These are phyloP conservation scores for Elymnias hypermnestra DNA, from an alignment of 1,140 invertebrate species.

Conservation along the genomic window DNA sequence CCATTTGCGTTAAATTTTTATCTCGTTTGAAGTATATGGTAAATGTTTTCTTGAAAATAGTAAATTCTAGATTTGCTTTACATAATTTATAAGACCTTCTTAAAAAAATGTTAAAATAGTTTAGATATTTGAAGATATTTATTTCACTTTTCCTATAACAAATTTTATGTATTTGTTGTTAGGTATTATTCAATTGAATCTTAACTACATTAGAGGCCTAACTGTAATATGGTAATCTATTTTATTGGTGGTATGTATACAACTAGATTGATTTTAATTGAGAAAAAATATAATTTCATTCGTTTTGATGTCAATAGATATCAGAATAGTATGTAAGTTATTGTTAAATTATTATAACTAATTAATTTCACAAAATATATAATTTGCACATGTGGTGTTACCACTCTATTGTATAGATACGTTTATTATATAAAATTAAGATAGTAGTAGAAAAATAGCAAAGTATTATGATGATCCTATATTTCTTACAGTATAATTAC, in stretches of 20 bases:
- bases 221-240: neutral
- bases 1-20: too few relatives aligned
- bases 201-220: neutral
- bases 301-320: too few relatives aligned
- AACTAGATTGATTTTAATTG: neutral
- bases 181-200: too few relatives aligned
- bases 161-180: too few relatives aligned
- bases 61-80: too few relatives aligned
- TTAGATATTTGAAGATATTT: neutral
- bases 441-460: slow-evolving; percentile 6
- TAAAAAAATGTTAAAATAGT: neutral
- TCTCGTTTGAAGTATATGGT: too few relatives aligned
- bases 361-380: neutral
- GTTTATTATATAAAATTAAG: slow-evolving; percentile 9
- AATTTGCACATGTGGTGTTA: slow-evolving; percentile 9
- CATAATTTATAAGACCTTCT: too few relatives aligned
- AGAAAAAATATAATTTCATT: too few relatives aligned
- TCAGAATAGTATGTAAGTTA: too few relatives aligned
- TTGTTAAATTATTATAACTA: too few relatives aligned
- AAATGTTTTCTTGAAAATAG: too few relatives aligned
- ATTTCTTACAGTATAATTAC: neutral
- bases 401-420: slow-evolving; percentile 11
- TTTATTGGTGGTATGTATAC: too few relatives aligned
- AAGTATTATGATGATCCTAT: slow-evolving; percentile 4
- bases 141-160: neutral